A percentile compares a stretch with the other conserved stretches of the same genome.
Conservation (phyloP, 2,113 vertebrate genomes). For the Turnix velox region DNA sequence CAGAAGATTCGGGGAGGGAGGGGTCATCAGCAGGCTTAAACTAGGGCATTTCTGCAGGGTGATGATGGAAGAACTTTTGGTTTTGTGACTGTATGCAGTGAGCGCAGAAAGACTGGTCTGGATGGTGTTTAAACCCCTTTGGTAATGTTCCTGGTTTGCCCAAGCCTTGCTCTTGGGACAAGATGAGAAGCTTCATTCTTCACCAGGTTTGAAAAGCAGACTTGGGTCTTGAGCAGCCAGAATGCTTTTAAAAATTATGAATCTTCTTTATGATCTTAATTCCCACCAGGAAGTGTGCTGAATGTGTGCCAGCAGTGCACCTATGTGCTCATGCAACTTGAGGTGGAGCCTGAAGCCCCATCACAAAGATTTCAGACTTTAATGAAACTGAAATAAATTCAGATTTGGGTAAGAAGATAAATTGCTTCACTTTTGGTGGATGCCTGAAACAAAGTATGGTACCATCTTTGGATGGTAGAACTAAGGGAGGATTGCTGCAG, state of each 20-base stretch:
- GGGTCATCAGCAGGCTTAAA: background rate
- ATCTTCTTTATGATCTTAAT: background rate
- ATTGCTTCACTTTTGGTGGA: background rate
- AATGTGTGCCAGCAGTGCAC: accelerated
- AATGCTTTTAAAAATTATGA: background rate
- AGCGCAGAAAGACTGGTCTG: background rate
- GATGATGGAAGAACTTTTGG: background rate
- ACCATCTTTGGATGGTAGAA: background rate
- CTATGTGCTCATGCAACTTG: background rate
- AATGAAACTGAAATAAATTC: background rate
- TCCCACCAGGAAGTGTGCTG: background rate
- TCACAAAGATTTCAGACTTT: background rate
- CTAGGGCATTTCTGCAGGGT: background rate
- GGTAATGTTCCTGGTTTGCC: background rate
- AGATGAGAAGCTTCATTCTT: background rate
- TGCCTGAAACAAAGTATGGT: background rate
- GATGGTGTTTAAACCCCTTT: background rate
- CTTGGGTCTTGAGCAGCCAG: background rate
- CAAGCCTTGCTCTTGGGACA: background rate
- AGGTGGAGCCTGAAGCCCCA: background rate
- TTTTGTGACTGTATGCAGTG: background rate
- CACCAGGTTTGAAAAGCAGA: background rate
- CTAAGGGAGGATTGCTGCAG: accelerated
- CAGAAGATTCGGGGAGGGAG: background rate
- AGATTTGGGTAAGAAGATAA: background rate